phyloP scores from a whole-genome alignment of 2,113 vertebrate species.

The Dendrocopos noguchii region DNA sequence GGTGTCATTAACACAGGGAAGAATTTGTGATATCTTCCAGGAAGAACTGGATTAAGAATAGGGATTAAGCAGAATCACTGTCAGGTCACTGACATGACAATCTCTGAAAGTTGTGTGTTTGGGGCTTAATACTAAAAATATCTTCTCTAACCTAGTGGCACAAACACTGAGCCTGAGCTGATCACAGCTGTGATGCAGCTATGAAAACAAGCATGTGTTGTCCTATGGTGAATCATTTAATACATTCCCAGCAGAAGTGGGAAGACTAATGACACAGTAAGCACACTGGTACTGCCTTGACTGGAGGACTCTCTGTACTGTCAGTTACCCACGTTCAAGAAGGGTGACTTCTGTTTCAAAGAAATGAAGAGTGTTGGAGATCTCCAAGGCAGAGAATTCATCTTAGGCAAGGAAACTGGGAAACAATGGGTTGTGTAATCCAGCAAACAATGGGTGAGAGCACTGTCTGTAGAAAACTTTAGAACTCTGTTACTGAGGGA shows the following conservation, averaged over 20 bases:
- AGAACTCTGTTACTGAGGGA: background rate
- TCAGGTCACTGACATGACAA: background rate
- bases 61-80: background rate
- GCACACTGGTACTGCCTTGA: background rate
- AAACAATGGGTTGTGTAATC: background rate
- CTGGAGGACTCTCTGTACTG: background rate
- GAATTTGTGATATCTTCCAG: background rate
- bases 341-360: background rate
- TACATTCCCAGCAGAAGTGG: background rate
- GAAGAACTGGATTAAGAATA: background rate
- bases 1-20: background rate
- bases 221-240: background rate
- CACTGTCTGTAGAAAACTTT: background rate
- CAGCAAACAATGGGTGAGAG: background rate
- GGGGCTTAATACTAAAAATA: background rate
- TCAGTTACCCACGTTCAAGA: background rate
- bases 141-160: background rate
- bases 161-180: background rate
- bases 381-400: background rate
- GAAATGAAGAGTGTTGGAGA: background rate
- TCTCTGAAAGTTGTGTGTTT: background rate
- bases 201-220: background rate
- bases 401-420: background rate
- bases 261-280: background rate
- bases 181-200: background rate